phyloP scores from a whole-genome alignment of 2,797 vertebrate species.

The Parotocinclus haroldoi region DNA sequence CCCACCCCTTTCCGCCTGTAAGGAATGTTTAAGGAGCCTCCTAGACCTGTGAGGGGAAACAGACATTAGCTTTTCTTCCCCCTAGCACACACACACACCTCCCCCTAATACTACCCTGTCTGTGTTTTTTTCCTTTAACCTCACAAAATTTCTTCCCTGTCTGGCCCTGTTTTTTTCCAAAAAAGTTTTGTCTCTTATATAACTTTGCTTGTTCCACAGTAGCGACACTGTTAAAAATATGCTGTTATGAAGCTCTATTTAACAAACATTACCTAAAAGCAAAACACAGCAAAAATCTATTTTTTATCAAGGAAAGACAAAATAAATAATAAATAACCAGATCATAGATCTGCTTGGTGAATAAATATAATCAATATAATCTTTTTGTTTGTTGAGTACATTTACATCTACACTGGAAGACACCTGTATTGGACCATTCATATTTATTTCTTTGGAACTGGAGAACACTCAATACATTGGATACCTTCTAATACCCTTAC shows the following conservation, averaged over 20 bases:
- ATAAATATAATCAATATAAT: no score
- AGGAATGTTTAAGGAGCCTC: slow-evolving; percentile 54
- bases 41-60: slow-evolving; percentile 47
- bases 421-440: no score
- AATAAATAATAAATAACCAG: no score
- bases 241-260: background rate
- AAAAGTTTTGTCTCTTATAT: background rate
- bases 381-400: no score
- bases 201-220: background rate
- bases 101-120: slow-evolving; percentile 37
- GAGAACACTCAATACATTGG: no score
- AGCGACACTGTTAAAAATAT: background rate
- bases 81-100: slow-evolving; percentile 36
- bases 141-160: slow-evolving; percentile 24
- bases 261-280: background rate
- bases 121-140: slow-evolving; percentile 34
- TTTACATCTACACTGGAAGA: no score
- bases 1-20: slow-evolving; percentile 50
- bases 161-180: slow-evolving; percentile 18
- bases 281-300: no score
- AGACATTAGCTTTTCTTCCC: slow-evolving; percentile 39
- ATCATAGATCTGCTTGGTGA: no score
- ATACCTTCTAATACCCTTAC: no score
- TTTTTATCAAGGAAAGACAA: no score
- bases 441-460: no score